Conservation (phyloP, 1,140 invertebrate species). For the Pseudomyrmex pallidus region DNA sequence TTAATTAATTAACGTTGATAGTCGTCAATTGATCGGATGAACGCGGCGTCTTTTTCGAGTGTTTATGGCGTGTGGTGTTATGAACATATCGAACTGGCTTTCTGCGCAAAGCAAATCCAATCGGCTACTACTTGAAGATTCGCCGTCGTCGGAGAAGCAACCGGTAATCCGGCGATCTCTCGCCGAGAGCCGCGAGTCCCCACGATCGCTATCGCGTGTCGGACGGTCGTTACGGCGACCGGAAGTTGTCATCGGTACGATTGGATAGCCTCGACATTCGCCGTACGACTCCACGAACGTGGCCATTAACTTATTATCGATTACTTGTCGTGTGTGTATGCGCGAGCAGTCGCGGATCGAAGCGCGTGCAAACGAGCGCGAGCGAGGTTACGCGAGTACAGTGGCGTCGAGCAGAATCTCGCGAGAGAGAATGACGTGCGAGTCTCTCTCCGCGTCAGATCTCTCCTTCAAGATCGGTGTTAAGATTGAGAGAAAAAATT, state of each 20-base stretch:
- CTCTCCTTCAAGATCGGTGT: background rate
- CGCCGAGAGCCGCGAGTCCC: slow-evolving; percentile 33
- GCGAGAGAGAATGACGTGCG: background rate
- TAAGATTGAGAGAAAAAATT: background rate
- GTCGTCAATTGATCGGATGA: background rate
- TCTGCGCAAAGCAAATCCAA: slow-evolving; percentile 1
- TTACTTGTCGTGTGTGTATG: slow-evolving; percentile 62
- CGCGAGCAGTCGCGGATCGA: slow-evolving; percentile 50
- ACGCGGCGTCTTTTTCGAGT: background rate
- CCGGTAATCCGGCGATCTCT: slow-evolving; percentile 26
- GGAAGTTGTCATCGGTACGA: slow-evolving; percentile 71
- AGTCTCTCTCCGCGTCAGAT: background rate
- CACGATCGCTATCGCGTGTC: slow-evolving; percentile 69
- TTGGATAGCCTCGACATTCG: slow-evolving; percentile 62
- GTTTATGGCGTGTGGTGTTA: background rate
- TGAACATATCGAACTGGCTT: background rate
- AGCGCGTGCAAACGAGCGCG: slow-evolving; percentile 41
- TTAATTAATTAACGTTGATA: background rate
- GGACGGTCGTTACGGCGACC: slow-evolving; percentile 65
- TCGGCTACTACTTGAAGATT: background rate
- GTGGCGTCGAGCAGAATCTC: slow-evolving; percentile 16
- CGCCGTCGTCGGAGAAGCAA: slow-evolving; percentile 7
- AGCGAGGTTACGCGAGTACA: background rate
- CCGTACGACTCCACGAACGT: slow-evolving; percentile 56
- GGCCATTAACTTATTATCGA: slow-evolving; percentile 77